Conservation (phyloP, 2,888 invertebrate genomes). For the Andrena haemorrhoa region DNA sequence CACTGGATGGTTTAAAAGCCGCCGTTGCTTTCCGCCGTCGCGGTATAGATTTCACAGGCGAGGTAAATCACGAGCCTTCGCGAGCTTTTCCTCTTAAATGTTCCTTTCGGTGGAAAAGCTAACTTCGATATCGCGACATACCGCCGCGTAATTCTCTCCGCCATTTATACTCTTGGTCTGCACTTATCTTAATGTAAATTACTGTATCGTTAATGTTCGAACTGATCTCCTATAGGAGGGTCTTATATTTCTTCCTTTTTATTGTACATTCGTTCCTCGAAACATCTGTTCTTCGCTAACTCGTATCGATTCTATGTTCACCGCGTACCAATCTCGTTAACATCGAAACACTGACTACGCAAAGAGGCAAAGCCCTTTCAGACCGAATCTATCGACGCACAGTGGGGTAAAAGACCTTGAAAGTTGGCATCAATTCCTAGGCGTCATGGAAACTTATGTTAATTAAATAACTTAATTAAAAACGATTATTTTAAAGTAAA, state of each 20-base stretch:
- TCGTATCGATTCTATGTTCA: constrained; percentile 11
- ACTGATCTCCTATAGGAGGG: too few species aligned
- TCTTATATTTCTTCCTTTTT: too few species aligned
- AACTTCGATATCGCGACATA: neutral
- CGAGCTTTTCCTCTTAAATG: neutral
- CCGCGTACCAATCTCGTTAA: neutral
- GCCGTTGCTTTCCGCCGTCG: neutral
- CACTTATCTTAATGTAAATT: neutral
- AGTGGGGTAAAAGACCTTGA: too few species aligned
- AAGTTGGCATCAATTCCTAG: too few species aligned
- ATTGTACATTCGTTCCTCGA: too few species aligned
- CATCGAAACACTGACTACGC: constrained; percentile 9
- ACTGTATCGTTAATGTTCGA: neutral
- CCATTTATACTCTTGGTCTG: neutral
- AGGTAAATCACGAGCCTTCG: constrained; percentile 27
- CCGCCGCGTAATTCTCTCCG: too few species aligned
- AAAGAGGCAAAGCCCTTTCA: neutral
- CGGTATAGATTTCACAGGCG: neutral
- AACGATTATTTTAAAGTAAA: too few species aligned
- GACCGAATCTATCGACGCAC: neutral
- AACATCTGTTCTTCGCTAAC: too few species aligned
- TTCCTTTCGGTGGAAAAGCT: neutral
- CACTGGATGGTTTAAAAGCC: constrained; percentile 36
- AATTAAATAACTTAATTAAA: too few species aligned
- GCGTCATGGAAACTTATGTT: too few species aligned